Percentiles rank a stretch among this genome's conserved stretches.
Conservation (phyloP, 2,113 vertebrate genomes). For the Ceyx margarethae region DNA sequence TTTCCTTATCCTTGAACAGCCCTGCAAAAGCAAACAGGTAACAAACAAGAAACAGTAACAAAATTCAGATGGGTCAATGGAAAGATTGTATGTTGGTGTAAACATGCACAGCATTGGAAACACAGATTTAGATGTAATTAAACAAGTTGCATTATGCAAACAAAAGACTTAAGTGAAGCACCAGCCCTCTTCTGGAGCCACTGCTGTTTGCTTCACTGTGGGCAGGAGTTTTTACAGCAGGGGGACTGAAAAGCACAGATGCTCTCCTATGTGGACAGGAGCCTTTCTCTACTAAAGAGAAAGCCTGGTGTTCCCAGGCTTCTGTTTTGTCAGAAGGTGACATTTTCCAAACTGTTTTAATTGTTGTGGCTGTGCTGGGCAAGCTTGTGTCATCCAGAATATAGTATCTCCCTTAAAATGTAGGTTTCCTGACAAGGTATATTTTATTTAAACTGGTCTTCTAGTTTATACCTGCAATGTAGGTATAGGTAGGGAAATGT, state of each 20-base stretch:
- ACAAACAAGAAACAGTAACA: not conserved
- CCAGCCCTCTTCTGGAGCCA: not conserved
- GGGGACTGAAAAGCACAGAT: not conserved
- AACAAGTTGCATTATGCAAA: not conserved
- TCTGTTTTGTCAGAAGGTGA: not conserved
- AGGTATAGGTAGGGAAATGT: not conserved
- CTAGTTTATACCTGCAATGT: not conserved
- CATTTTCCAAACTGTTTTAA: not conserved
- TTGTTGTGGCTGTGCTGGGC: not conserved
- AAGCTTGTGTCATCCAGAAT: not conserved
- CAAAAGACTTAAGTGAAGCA: not conserved
- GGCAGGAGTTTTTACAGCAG: constrained; percentile 10
- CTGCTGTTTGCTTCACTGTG: not conserved
- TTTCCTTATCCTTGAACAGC: not conserved
- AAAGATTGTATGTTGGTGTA: not conserved
- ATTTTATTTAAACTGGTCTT: not conserved
- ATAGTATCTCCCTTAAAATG: not conserved
- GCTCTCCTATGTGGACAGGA: not conserved
- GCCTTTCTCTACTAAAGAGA: not conserved
- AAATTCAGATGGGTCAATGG: not conserved
- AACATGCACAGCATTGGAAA: not conserved
- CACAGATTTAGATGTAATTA: constrained; percentile 2
- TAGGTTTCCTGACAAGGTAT: not conserved
- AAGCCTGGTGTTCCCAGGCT: not conserved
- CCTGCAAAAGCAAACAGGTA: constrained; percentile 20